phyloP scores from a whole-genome alignment of 2,113 vertebrate species.

The Percina caprodes region DNA sequence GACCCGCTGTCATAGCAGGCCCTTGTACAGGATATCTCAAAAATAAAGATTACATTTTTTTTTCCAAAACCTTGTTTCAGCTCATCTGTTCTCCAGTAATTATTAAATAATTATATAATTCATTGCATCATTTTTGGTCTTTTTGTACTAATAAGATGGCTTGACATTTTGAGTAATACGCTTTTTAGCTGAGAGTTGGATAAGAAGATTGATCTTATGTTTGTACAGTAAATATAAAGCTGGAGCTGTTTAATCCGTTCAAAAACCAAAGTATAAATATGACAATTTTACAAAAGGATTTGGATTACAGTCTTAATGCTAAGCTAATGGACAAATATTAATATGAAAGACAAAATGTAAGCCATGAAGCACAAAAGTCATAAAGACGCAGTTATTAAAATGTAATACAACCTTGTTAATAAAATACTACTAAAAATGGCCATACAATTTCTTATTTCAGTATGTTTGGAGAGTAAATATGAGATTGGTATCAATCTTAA shows the following conservation, averaged over 20 bases:
- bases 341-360: neutral
- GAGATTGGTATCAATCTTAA: neutral
- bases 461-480: neutral
- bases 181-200: no score
- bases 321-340: no score
- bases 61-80: conserved; percentile 31
- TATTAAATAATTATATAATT: neutral
- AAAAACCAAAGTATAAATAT: no score
- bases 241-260: no score
- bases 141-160: neutral
- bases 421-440: neutral
- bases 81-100: conserved; percentile 7
- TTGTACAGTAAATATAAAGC: no score
- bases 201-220: no score
- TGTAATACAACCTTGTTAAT: neutral
- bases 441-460: neutral
- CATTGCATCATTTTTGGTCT: neutral
- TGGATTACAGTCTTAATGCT: no score
- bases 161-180: neutral
- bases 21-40: conserved; percentile 12
- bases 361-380: neutral
- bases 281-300: no score
- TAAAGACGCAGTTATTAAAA: neutral
- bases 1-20: conserved; percentile 11
- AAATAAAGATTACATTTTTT: conserved; percentile 16